Evolutionary conservation across 2,888 invertebrate genomes (phyloP).

Genomic region (Carpatolechia fugitivella): DNA sequence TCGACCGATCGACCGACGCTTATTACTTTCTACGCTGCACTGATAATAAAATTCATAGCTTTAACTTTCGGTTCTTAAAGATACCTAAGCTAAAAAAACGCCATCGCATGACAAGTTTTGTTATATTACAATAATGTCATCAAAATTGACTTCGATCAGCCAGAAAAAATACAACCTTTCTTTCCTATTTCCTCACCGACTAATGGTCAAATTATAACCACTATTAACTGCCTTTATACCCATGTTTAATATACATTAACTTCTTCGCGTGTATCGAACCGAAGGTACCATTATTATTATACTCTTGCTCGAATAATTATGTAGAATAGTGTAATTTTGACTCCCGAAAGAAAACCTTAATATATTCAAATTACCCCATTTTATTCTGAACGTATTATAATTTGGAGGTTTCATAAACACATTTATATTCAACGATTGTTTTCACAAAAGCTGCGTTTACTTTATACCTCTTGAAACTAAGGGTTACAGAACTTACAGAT

Average conservation of each 20-base stretch:
- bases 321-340: slow-evolving; percentile 36
- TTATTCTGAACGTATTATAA: slow-evolving; percentile 34
- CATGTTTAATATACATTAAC: slow-evolving; percentile 13
- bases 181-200: neutral
- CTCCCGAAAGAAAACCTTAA: slow-evolving; percentile 36
- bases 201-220: slow-evolving; percentile 3
- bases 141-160: too few relatives aligned
- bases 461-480: neutral
- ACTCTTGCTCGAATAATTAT: slow-evolving; percentile 32
- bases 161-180: too few relatives aligned
- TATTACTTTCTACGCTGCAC: too few relatives aligned
- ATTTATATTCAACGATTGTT: slow-evolving; percentile 13
- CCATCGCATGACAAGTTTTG: too few relatives aligned
- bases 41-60: too few relatives aligned
- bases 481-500: too few relatives aligned
- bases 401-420: slow-evolving; percentile 33
- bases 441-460: neutral
- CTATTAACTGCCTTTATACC: slow-evolving; percentile 3
- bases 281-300: slow-evolving; percentile 4
- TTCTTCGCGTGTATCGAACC: slow-evolving; percentile 14
- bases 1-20: too few relatives aligned
- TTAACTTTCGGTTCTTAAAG: too few relatives aligned
- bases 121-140: too few relatives aligned
- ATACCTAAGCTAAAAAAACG: too few relatives aligned
- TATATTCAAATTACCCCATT: slow-evolving; percentile 41